Conservation (phyloP, 2,888 invertebrate genomes). For the Diarsia mendica region DNA sequence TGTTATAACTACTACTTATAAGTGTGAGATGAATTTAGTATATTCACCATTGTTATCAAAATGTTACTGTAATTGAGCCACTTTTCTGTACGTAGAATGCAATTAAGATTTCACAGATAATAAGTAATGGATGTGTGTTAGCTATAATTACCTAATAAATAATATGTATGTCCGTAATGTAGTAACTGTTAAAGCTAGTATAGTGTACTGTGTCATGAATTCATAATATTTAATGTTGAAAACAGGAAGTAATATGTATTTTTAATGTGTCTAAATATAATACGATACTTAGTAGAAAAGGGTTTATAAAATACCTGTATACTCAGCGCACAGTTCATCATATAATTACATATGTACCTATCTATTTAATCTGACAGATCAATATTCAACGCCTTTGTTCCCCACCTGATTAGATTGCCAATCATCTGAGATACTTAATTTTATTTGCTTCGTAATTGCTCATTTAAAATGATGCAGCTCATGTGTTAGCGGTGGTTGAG, state of each 20-base stretch:
- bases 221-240: conserved; percentile 45
- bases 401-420: conserved; percentile 29
- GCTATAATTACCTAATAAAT: conserved; percentile 37
- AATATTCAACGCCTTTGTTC: not conserved
- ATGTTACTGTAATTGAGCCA: not conserved
- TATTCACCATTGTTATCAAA: not conserved
- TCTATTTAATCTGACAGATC: conserved; percentile 16
- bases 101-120: not conserved
- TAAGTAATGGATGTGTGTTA: conserved; percentile 54
- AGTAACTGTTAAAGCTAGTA: conserved; percentile 59
- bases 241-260: conserved; percentile 33
- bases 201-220: conserved; percentile 37
- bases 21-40: not conserved
- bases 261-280: conserved; percentile 32
- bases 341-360: conserved; percentile 13
- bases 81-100: not conserved
- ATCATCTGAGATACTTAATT: conserved; percentile 26
- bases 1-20: not conserved
- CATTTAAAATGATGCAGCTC: conserved; percentile 1
- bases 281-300: conserved; percentile 15
- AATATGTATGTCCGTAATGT: conserved; percentile 34
- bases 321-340: conserved; percentile 47
- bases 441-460: conserved; percentile 31
- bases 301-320: conserved; percentile 20
- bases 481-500: not conserved